A percentile compares a stretch with the other conserved stretches of the same genome.
Conservation (phyloP, 2,797 vertebrate genomes). For the Danio albolineatus region DNA sequence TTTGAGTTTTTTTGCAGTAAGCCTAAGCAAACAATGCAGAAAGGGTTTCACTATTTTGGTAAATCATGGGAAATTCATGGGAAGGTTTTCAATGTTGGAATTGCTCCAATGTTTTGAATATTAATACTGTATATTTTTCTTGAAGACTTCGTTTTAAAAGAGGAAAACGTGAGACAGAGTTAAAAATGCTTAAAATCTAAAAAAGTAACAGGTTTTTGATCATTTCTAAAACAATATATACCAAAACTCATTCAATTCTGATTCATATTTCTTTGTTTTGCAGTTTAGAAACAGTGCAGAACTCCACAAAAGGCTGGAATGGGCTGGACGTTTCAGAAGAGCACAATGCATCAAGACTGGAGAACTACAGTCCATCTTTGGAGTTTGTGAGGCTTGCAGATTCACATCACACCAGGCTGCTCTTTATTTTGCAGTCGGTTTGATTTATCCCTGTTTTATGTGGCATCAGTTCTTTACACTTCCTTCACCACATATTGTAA, state of each 20-base stretch:
- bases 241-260: not conserved
- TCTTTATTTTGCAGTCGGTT: not conserved
- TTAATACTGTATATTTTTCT: too few relatives aligned
- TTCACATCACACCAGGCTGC: not conserved
- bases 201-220: too few relatives aligned
- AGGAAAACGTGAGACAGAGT: too few relatives aligned
- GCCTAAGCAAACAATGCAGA: too few relatives aligned
- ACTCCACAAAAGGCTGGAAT: not conserved
- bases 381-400: conserved; percentile 9
- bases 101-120: too few relatives aligned
- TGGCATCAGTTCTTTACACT: not conserved
- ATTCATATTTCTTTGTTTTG: not conserved
- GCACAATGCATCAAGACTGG: not conserved
- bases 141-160: too few relatives aligned
- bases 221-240: not conserved
- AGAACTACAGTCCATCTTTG: not conserved
- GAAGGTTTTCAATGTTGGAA: too few relatives aligned
- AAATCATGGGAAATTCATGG: too few relatives aligned
- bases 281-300: not conserved
- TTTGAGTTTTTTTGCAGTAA: too few relatives aligned
- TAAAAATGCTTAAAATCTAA: too few relatives aligned
- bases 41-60: too few relatives aligned
- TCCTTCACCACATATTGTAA: conserved; percentile 1
- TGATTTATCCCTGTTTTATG: not conserved
- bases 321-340: not conserved